Conservation (phyloP, 2,888 invertebrate genomes). For the Eupithecia abbreviata region DNA sequence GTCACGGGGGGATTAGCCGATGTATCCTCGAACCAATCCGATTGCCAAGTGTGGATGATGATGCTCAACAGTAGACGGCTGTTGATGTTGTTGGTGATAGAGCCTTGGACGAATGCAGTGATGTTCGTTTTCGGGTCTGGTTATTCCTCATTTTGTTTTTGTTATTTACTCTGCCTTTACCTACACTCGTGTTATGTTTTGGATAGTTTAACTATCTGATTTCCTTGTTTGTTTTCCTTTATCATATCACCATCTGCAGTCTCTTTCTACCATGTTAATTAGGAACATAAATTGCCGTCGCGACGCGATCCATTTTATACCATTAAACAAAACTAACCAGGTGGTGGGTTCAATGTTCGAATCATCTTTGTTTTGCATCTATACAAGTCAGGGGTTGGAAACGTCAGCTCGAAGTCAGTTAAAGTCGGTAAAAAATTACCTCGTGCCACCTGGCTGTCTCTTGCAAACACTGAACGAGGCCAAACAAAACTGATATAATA, state of each 20-base stretch:
- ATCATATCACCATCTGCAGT: neutral
- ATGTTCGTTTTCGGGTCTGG: neutral
- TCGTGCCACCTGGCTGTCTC: slow-evolving; percentile 41
- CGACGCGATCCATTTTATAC: slow-evolving; percentile 17
- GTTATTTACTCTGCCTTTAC: neutral
- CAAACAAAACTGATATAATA: slow-evolving; percentile 3
- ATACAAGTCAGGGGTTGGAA: slow-evolving; percentile 63
- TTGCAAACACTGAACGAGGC: slow-evolving; percentile 12
- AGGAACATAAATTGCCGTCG: slow-evolving; percentile 19
- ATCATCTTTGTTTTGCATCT: slow-evolving; percentile 71
- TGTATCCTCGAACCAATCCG: neutral
- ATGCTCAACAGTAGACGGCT: neutral
- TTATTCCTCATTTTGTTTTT: neutral
- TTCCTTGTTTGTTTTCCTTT: neutral
- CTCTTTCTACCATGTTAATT: neutral
- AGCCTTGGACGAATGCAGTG: neutral
- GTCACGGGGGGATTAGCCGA: neutral
- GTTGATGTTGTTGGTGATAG: neutral
- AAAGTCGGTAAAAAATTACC: slow-evolving; percentile 38
- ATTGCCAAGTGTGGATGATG: neutral
- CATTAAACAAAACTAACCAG: slow-evolving; percentile 69
- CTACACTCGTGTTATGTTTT: neutral
- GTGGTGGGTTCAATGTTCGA: slow-evolving; percentile 74
- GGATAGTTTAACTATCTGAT: neutral
- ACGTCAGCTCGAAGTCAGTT: slow-evolving; percentile 40